A percentile compares a stretch with the other conserved stretches of the same genome.
Evolutionary conservation across 1,140 invertebrate species (phyloP).

Genomic region (Tribolium castaneum): DNA sequence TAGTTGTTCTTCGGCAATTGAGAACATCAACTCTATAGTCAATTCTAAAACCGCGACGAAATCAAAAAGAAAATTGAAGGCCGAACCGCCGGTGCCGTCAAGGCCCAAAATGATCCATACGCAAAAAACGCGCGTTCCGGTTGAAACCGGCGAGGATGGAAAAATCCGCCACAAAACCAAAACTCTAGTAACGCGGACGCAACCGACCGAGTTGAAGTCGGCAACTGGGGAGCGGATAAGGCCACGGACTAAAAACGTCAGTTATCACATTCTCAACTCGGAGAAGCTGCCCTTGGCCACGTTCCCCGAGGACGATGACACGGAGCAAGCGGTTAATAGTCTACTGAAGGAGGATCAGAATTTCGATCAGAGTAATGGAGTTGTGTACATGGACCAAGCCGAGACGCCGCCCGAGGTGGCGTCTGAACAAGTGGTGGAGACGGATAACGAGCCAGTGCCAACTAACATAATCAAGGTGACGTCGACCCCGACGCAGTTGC

Average conservation of each 20-base stretch:
- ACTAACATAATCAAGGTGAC: constrained; percentile 48
- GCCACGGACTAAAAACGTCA: constrained; percentile 73
- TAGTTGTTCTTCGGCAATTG: constrained; percentile 68
- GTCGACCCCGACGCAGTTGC: constrained; percentile 46
- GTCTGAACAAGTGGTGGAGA: constrained; percentile 54
- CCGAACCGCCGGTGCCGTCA: constrained; percentile 62
- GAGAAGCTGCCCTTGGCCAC: constrained; percentile 62
- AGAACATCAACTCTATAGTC: constrained; percentile 69
- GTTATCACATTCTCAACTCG: constrained; percentile 68
- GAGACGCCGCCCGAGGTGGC: constrained; percentile 55
- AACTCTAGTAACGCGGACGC: constrained; percentile 69
- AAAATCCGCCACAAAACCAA: constrained; percentile 70
- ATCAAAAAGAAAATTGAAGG: constrained; percentile 55
- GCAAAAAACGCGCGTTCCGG: constrained; percentile 71
- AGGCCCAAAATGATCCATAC: constrained; percentile 81
- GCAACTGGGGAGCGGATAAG: constrained; percentile 66
- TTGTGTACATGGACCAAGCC: constrained; percentile 48
- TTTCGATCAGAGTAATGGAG: constrained; percentile 50
- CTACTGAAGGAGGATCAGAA: constrained; percentile 53
- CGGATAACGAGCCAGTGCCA: constrained; percentile 44
- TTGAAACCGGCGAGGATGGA: constrained; percentile 67
- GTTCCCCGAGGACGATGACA: constrained; percentile 59
- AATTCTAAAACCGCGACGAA: constrained; percentile 54
- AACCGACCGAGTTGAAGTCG: constrained; percentile 65
- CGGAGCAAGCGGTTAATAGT: constrained; percentile 57